These are phyloP conservation scores for Sinocyclocheilus rhinocerous DNA, from an alignment of 2,113 vertebrate genomes.

Conservation along the genomic window DNA sequence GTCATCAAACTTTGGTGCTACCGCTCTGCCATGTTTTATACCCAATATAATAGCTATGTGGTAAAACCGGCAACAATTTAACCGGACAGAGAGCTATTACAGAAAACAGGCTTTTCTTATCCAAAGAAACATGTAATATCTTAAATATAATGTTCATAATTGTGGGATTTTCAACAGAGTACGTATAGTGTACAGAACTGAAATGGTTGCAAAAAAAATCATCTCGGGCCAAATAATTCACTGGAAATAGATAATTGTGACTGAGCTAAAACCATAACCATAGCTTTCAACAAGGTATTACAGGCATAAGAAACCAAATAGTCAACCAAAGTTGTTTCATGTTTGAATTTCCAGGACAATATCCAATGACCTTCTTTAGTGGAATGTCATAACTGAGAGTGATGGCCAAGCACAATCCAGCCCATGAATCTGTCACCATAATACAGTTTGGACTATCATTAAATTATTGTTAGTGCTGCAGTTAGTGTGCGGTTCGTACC, in stretches of 20 bases:
- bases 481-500: slow-evolving; percentile 9
- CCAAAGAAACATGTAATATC: slow-evolving; percentile 36
- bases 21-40: background rate
- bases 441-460: slow-evolving; percentile 8
- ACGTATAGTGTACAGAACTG: background rate
- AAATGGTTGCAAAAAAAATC: slow-evolving; percentile 28
- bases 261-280: slow-evolving; percentile 42
- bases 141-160: slow-evolving; percentile 25
- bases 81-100: background rate
- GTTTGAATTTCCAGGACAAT: slow-evolving; percentile 32
- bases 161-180: background rate
- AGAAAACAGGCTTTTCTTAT: slow-evolving; percentile 15
- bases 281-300: slow-evolving; percentile 38
- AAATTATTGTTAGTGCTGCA: slow-evolving; percentile 31
- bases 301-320: slow-evolving; percentile 43
- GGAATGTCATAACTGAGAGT: slow-evolving; percentile 8
- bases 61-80: background rate
- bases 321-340: slow-evolving; percentile 20
- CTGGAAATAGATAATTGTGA: slow-evolving; percentile 39
- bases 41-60: slow-evolving; percentile 11
- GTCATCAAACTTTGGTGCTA: background rate
- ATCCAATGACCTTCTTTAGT: slow-evolving; percentile 14
- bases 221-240: slow-evolving; percentile 9
- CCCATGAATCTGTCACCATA: slow-evolving; percentile 31
- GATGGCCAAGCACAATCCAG: slow-evolving; percentile 22